phyloP scores from a whole-genome alignment of 2,888 invertebrate species.

The Acanthacorydalis orientalis region DNA sequence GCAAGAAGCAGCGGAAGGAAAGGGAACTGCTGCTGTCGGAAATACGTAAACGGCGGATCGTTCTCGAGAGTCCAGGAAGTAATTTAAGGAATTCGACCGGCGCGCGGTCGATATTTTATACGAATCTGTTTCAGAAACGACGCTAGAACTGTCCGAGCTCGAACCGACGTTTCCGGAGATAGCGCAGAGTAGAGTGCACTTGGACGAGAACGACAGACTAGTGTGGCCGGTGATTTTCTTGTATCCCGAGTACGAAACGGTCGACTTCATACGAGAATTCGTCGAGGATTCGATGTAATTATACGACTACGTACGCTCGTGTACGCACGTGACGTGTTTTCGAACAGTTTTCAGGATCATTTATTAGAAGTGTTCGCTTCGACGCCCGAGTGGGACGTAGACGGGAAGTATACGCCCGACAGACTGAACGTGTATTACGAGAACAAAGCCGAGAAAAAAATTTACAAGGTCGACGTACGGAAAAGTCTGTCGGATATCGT shows the following conservation, averaged over 20 bases:
- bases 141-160: slow-evolving; percentile 19
- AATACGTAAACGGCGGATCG: slow-evolving; percentile 28
- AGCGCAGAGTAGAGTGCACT: slow-evolving; percentile 42
- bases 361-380: slow-evolving; percentile 49
- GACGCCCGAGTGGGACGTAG: slow-evolving; percentile 54
- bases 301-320: slow-evolving; percentile 2
- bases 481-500: slow-evolving; percentile 42
- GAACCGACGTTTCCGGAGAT: slow-evolving; percentile 50
- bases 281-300: slow-evolving; percentile 49
- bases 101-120: too few relatives aligned
- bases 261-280: slow-evolving; percentile 74
- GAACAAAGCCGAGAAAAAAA: slow-evolving; percentile 38
- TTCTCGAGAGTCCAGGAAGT: slow-evolving; percentile 34
- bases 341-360: slow-evolving; percentile 39
- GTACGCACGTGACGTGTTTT: slow-evolving; percentile 8
- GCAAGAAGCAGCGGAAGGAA: slow-evolving; percentile 26
- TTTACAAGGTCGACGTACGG: slow-evolving; percentile 37
- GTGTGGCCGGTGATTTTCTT: slow-evolving; percentile 79
- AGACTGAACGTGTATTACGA: slow-evolving; percentile 59
- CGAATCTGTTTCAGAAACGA: too few relatives aligned
- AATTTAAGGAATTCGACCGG: background rate
- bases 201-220: slow-evolving; percentile 40
- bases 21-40: slow-evolving; percentile 28
- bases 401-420: slow-evolving; percentile 40
- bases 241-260: slow-evolving; percentile 75